phyloP scores from a whole-genome alignment of 30 jellyfish, hydroid and myxozoan genomes.

The Kudoa iwatai region DNA sequence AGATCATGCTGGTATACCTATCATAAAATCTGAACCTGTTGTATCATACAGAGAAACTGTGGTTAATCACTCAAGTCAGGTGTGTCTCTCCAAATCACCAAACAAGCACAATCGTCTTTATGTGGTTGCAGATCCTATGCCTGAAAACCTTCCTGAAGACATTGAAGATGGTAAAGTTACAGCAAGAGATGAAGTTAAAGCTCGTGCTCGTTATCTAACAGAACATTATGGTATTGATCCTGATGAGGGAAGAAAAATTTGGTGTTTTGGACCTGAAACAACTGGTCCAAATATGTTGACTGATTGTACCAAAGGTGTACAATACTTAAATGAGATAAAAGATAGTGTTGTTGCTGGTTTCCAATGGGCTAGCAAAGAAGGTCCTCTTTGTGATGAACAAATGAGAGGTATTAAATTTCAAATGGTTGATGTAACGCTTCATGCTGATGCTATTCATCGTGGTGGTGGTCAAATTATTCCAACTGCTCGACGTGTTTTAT shows the following conservation, averaged over 20 bases:
- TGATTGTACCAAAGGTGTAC: conserved; percentile 83
- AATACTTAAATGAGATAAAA: conserved; percentile 60
- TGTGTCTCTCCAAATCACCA: conserved; percentile 76
- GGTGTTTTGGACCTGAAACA: conserved; percentile 96
- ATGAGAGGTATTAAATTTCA: conserved; percentile 54
- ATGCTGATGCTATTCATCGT: conserved; percentile 98
- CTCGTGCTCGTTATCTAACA: conserved; percentile 34
- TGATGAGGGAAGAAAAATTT: conserved; percentile 53
- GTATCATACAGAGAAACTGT: conserved; percentile 90
- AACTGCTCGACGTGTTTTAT: conserved; percentile 66
- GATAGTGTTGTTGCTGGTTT: conserved; percentile 94
- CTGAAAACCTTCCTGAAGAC: conserved; percentile 52
- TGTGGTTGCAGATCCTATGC: conserved; percentile 45
- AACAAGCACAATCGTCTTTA: conserved; percentile 74
- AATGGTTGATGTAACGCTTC: conserved; percentile 74
- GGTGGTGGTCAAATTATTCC: conserved; percentile 98
- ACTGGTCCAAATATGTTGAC: conserved; percentile 66
- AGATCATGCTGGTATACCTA: conserved; percentile 93
- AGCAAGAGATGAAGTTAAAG: conserved; percentile 62
- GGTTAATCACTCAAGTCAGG: conserved; percentile 11
- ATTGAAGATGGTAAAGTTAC: conserved; percentile 40
- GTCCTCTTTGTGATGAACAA: conserved; percentile 71
- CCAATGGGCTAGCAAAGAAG: conserved; percentile 97
- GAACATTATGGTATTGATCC: conserved; percentile 31
- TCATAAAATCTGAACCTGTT: conserved; percentile 77